Base-by-base conservation (phyloP, 2,113 vertebrate species). In the Cyphomyrus plagiostoma region DNA sequence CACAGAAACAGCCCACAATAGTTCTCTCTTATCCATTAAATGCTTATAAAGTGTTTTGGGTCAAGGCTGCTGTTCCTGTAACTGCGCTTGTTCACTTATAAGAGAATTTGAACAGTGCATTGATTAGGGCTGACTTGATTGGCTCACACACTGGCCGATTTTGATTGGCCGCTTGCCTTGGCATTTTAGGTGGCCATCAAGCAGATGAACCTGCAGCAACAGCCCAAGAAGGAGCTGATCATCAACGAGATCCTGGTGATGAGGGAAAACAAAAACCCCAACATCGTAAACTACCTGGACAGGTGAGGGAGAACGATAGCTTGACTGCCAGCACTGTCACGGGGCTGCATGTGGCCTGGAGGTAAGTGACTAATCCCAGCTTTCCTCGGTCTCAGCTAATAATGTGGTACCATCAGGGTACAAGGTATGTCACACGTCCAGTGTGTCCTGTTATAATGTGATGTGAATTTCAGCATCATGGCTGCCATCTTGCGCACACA, bases 231-330 rank as follows among this genome's bases (percentile, higher is more conserved):
- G 89, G 98, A 99, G 77, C 94, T 99, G 93, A 99, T 99, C 93
- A 98, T 99, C 92, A 99, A 99, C 52, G 98, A 99, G 95, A 99
- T 99, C 90, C 96, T 99, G 84, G 98, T 99, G 89, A 99, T 99
- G 98, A 98, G 98, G 98, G 98, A 99, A 99, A 99, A 99, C 95
- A 99, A 99, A 92, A 98, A 99, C 93, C 98, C 98, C 26, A 99
- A 99, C 91, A 99, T 99, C 0, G 98, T 99, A 92, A 99, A 99
- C 95, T 99, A 99, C 92, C 93, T 99, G 95, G 98, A 99, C 96
- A 99, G 98, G 98, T 99, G 89, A 92, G 93, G 13, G 46, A 21
- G 66, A 13, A 4, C 19, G 21, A 23, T 39, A n/a, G 66, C 6
- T 45, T 56, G 30, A 17, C 86, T 17, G 23, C 83, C 39, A 17